phyloP scores from a whole-genome alignment of 1,140 invertebrate species.

The Riptortus pedestris region DNA sequence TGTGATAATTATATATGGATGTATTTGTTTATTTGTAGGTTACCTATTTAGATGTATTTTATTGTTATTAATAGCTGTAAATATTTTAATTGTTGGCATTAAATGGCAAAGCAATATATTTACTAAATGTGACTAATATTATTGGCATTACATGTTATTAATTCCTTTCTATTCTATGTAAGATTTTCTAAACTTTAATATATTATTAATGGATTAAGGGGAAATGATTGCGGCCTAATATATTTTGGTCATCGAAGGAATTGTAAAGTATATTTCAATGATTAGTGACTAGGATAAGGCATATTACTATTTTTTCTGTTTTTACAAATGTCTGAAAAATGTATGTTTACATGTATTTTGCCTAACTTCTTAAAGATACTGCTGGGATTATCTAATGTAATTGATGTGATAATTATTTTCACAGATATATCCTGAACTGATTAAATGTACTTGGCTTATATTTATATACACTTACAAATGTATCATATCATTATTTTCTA shows the following conservation, averaged over 20 bases:
- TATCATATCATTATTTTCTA: slow-evolving; percentile 16
- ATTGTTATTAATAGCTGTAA: background rate
- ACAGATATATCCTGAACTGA: background rate
- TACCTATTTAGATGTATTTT: slow-evolving; percentile 10
- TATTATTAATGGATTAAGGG: background rate
- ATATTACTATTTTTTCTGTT: no score
- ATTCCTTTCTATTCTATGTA: background rate
- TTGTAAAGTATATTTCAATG: background rate
- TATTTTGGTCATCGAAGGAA: slow-evolving; percentile 1
- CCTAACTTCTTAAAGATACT: background rate
- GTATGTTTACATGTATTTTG: no score
- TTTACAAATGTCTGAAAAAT: background rate
- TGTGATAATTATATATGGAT: slow-evolving; percentile 7
- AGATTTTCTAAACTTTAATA: background rate
- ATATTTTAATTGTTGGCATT: slow-evolving; percentile 1
- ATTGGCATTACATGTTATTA: background rate
- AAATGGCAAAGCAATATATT: slow-evolving; percentile 10
- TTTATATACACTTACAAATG: background rate
- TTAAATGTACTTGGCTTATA: slow-evolving; percentile 10
- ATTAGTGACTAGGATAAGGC: no score
- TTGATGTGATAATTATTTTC: slow-evolving; percentile 12
- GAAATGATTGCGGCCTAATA: slow-evolving; percentile 9
- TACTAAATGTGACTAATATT: slow-evolving; percentile 3
- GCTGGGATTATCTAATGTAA: background rate
- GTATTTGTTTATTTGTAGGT: background rate